A percentile compares a stretch with the other conserved stretches of the same genome.
Conservation (phyloP, 2,113 vertebrate genomes). For the Coreoperca whiteheadi region DNA sequence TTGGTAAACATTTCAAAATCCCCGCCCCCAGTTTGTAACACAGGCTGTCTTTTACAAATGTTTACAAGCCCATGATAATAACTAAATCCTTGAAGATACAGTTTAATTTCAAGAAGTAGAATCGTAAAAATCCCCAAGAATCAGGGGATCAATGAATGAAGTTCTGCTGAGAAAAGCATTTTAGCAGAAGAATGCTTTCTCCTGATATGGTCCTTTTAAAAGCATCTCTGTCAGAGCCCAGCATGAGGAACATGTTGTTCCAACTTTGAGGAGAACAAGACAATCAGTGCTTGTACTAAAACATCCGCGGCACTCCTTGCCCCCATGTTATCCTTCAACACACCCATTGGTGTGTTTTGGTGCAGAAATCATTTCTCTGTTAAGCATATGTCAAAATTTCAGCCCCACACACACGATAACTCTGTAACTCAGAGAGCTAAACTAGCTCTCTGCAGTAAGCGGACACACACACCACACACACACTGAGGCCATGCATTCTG, state of each 20-base stretch:
- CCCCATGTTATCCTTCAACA: conserved; percentile 1
- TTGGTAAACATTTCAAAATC: neutral
- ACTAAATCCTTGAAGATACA: conserved; percentile 26
- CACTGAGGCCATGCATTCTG: conserved; percentile 54
- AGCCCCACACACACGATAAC: neutral
- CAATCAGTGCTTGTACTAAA: conserved; percentile 20
- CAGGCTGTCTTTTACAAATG: neutral
- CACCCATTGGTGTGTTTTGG: neutral
- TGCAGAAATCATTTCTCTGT: neutral
- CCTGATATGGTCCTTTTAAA: conserved; percentile 16
- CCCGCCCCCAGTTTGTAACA: neutral
- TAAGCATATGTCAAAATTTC: neutral
- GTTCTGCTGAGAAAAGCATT: conserved; percentile 29
- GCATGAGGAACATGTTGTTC: conserved; percentile 42
- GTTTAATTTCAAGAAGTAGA: conserved; percentile 28
- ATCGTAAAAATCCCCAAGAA: conserved; percentile 16
- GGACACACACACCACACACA: neutral
- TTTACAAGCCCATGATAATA: conserved; percentile 7
- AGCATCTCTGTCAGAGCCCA: conserved; percentile 22
- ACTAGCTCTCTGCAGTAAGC: conserved; percentile 18
- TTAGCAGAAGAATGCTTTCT: conserved; percentile 18
- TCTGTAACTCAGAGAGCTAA: conserved; percentile 1
- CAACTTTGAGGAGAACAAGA: conserved; percentile 44
- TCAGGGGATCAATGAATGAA: neutral
- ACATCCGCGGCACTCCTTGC: neutral